Evolutionary conservation across 1,140 invertebrate species (phyloP).

Genomic region (Leptinotarsa lineolata): DNA sequence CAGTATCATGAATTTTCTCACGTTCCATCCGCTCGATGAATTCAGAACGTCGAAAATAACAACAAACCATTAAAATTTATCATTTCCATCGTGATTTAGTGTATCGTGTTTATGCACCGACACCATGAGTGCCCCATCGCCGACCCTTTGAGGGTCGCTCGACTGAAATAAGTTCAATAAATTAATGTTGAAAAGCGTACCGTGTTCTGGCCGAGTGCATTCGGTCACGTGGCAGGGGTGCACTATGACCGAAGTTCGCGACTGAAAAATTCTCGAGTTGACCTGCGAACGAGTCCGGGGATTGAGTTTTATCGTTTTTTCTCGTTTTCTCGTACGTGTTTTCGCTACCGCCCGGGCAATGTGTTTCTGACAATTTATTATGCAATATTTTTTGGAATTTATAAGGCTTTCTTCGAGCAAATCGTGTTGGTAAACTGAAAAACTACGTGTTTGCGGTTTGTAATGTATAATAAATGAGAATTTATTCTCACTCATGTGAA

Average conservation of each 20-base stretch:
- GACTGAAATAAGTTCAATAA: constrained; percentile 21
- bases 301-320: constrained; percentile 3
- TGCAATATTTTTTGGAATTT: background rate
- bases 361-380: background rate
- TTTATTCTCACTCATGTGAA: no score
- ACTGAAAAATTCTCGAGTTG: background rate
- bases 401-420: background rate
- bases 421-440: background rate
- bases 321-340: background rate
- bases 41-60: constrained; percentile 20
- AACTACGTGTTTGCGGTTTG: background rate
- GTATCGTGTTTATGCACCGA: constrained; percentile 26
- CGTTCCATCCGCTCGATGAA: background rate
- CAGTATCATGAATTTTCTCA: constrained; percentile 12
- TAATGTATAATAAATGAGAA: no score
- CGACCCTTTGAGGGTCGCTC: constrained; percentile 10
- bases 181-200: constrained; percentile 20
- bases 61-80: constrained; percentile 30
- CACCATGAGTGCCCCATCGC: constrained; percentile 16
- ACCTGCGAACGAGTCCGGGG: background rate
- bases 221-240: constrained; percentile 19
- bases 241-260: constrained; percentile 9
- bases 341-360: background rate
- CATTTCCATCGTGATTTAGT: constrained; percentile 20
- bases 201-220: constrained; percentile 7